These are phyloP conservation scores for Micrastur ruficollis DNA, from an alignment of 2,797 vertebrate genomes.

Conservation along the genomic window DNA sequence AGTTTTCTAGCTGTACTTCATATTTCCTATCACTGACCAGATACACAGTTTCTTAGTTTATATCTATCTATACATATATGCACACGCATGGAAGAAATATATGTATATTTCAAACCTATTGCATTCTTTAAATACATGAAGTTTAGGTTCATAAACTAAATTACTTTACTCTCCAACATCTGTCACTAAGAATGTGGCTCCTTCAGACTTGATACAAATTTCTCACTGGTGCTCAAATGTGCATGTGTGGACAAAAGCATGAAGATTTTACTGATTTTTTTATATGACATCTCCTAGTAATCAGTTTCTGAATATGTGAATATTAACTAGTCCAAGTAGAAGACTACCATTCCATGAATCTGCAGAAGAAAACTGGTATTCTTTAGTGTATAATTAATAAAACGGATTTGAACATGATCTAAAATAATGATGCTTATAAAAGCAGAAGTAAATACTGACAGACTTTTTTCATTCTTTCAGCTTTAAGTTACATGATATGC, in stretches of 20 bases:
- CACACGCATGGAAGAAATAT: accelerated
- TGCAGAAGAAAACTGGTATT: background rate
- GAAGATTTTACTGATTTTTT: background rate
- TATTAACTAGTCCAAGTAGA: background rate
- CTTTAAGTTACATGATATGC: background rate
- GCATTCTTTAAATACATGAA: background rate
- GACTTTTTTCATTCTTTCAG: background rate
- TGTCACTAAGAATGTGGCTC: background rate
- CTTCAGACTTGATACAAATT: background rate
- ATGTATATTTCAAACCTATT: background rate
- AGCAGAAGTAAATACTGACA: background rate
- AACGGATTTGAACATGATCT: background rate
- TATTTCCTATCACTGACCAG: background rate
- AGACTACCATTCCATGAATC: background rate
- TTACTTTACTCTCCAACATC: background rate
- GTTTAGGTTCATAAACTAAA: background rate
- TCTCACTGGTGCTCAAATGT: background rate
- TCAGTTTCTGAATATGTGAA: background rate
- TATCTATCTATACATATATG: background rate
- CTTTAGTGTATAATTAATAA: background rate
- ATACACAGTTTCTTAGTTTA: background rate
- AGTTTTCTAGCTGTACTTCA: background rate
- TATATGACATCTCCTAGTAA: background rate
- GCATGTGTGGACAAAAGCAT: accelerated
- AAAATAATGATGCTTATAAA: background rate